phyloP scores from a whole-genome alignment of 2,797 vertebrate genomes.

The Typhlichthys eigenmanni region DNA sequence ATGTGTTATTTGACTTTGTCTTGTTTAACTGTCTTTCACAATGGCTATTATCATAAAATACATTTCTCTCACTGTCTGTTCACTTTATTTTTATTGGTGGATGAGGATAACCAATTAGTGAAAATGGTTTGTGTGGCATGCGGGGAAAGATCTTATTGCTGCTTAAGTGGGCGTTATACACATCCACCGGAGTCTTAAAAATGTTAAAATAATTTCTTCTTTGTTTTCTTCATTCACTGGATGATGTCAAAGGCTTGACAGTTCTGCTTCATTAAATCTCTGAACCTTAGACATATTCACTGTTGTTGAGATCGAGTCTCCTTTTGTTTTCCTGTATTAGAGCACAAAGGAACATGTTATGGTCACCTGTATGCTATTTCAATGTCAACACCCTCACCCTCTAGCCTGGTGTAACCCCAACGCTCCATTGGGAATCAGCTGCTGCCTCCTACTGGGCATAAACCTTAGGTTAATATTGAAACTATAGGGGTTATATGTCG shows the following conservation, averaged over 20 bases:
- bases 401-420: no score
- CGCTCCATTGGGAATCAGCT: no score
- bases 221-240: conserved; percentile 39
- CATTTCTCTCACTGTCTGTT: not conserved
- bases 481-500: no score
- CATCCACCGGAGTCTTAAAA: conserved; percentile 4
- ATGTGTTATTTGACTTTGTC: conserved; percentile 41
- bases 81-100: conserved; percentile 31
- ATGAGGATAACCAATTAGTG: conserved; percentile 45
- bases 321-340: conserved; percentile 32
- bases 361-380: conserved; percentile 14
- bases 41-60: conserved; percentile 27
- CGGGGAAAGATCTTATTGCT: conserved; percentile 50
- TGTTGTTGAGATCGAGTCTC: conserved; percentile 25
- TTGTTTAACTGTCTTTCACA: conserved; percentile 35
- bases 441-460: no score
- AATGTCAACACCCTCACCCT: no score
- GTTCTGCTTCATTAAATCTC: conserved; percentile 51
- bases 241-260: conserved; percentile 42
- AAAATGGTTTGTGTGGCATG: conserved; percentile 55
- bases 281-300: conserved; percentile 20
- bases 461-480: no score
- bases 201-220: conserved; percentile 14
- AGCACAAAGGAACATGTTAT: conserved; percentile 39
- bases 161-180: conserved; percentile 30